These are phyloP conservation scores for Daphoenositta chrysoptera DNA, from an alignment of 2,113 vertebrate genomes.

Conservation along the genomic window DNA sequence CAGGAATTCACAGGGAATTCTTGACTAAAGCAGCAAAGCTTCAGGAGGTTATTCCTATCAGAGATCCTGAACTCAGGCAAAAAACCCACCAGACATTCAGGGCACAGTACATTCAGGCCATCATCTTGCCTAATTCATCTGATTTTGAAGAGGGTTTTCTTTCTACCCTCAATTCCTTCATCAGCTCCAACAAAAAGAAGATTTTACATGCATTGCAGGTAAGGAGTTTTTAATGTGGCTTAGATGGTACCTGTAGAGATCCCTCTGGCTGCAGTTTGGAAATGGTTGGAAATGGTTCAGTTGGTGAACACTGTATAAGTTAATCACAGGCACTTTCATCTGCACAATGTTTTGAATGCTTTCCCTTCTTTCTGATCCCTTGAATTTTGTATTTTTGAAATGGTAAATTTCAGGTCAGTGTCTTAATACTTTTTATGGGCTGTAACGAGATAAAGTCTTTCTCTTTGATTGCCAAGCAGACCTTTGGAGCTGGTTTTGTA, in stretches of 20 bases:
- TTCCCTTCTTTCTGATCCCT: background rate
- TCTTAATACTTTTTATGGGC: background rate
- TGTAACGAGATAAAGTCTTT: background rate
- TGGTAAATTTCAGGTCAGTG: background rate
- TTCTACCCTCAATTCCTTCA: conserved; percentile 93
- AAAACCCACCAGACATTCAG: conserved; percentile 94
- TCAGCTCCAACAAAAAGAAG: conserved; percentile 95
- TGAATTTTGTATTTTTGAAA: background rate
- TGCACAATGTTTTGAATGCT: background rate
- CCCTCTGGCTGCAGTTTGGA: background rate
- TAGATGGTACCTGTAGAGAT: background rate
- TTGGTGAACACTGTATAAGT: background rate
- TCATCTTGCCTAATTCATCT: conserved; percentile 90
- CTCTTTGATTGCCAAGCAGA: background rate
- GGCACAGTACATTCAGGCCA: conserved; percentile 94
- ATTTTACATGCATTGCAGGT: conserved; percentile 98
- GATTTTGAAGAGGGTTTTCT: conserved; percentile 95
- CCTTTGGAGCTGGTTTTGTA: background rate
- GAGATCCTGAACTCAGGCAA: conserved; percentile 91
- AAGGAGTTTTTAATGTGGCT: conserved; percentile 38
- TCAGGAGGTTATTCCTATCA: conserved; percentile 95
- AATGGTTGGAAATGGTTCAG: background rate
- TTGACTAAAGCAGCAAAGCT: conserved; percentile 93
- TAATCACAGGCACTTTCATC: background rate
- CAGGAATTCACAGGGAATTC: conserved; percentile 89